A percentile compares a stretch with the other conserved stretches of the same genome.
These are phyloP conservation scores for Drosophila ironensis DNA, from an alignment of 1,140 invertebrate species.

Conservation along the genomic window DNA sequence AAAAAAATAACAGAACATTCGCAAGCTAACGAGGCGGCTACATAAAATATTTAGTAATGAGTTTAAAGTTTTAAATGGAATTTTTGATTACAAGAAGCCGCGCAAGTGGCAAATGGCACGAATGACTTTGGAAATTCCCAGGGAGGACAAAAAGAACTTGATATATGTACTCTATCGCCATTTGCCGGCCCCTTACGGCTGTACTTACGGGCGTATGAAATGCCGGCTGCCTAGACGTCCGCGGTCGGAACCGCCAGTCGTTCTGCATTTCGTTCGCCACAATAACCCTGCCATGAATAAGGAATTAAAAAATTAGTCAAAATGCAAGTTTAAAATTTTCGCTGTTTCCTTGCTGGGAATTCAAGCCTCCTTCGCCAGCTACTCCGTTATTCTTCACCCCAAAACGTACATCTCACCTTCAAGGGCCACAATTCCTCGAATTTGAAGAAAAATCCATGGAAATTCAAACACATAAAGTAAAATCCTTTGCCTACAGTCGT, in stretches of 20 bases:
- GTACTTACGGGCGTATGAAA: slow-evolving; percentile 31
- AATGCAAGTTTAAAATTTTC: slow-evolving; percentile 15
- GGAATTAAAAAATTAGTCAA: slow-evolving; percentile 30
- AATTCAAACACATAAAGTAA: slow-evolving; percentile 66
- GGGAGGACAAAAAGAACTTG: too few species aligned
- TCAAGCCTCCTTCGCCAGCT: slow-evolving; percentile 14
- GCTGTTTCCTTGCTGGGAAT: not conserved
- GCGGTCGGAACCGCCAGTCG: not conserved
- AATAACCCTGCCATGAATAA: slow-evolving; percentile 29
- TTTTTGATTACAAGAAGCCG: slow-evolving; percentile 64
- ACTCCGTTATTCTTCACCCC: slow-evolving; percentile 24
- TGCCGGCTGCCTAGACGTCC: not conserved
- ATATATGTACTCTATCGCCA: too few species aligned
- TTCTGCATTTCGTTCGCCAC: slow-evolving; percentile 11
- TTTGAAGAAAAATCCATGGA: slow-evolving; percentile 56
- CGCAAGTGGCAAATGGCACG: not conserved
- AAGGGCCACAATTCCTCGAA: slow-evolving; percentile 44
- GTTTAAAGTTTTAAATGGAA: slow-evolving; percentile 79
- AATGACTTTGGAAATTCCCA: too few species aligned
- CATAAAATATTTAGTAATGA: slow-evolving; percentile 80
- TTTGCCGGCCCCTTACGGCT: slow-evolving; percentile 36
- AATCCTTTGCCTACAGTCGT: slow-evolving; percentile 20
- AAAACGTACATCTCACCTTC: slow-evolving; percentile 27
- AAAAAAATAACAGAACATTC: slow-evolving; percentile 41
- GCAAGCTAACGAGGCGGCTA: slow-evolving; percentile 49